A percentile compares a stretch with the other conserved stretches of the same genome.
Conservation (phyloP, 92 coral and sea anemone species). For the Zoanthus sociatus region DNA sequence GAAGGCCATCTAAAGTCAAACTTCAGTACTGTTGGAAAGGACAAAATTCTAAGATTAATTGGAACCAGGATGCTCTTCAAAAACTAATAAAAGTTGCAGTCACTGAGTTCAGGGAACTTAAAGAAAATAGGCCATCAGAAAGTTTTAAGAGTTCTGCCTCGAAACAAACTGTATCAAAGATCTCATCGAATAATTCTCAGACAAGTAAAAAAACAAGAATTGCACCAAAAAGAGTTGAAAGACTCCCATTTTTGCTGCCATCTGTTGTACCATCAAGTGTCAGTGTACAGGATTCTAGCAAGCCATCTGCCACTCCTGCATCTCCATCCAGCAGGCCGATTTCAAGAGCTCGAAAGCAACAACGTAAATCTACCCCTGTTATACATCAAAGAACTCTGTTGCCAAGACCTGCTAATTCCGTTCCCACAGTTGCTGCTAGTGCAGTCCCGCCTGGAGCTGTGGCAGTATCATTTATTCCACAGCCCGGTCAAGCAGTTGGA, state of each 20-base stretch:
- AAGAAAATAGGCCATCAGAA: conserved; percentile 51
- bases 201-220: conserved; percentile 57
- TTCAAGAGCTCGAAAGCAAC: conserved; percentile 65
- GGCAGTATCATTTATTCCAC: conserved; percentile 90
- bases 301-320: conserved; percentile 46
- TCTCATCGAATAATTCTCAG: conserved; percentile 44
- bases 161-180: conserved; percentile 47
- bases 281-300: conserved; percentile 46
- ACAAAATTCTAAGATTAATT: conserved; percentile 61
- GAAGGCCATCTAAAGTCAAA: conserved; percentile 84
- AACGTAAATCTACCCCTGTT: conserved; percentile 60
- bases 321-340: conserved; percentile 40
- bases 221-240: conserved; percentile 71
- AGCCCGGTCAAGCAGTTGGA: conserved; percentile 83
- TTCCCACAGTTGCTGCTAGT: conserved; percentile 51
- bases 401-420: conserved; percentile 79
- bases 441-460: conserved; percentile 87
- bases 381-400: conserved; percentile 83
- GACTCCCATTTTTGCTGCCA: conserved; percentile 77
- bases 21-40: conserved; percentile 80
- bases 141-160: conserved; percentile 37
- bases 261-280: conserved; percentile 78
- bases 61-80: conserved; percentile 73
- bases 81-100: conserved; percentile 84
- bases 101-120: conserved; percentile 69